These are phyloP conservation scores for Colletes latitarsis DNA, from an alignment of 1,140 invertebrate species.

Conservation along the genomic window DNA sequence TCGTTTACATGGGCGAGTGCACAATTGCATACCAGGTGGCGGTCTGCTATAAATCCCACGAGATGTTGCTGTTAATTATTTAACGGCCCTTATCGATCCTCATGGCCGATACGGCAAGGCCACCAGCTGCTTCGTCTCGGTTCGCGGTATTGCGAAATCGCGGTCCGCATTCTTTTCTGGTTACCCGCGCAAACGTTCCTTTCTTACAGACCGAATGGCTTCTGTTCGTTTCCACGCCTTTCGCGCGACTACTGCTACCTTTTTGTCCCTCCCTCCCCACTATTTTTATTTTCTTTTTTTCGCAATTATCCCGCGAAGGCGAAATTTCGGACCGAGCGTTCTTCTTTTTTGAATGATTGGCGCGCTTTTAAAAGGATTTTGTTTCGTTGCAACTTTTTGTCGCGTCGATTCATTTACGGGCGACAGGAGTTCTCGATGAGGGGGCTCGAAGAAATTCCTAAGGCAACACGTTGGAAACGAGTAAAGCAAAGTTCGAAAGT, in stretches of 20 bases:
- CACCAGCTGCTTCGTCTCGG: conserved; percentile 33
- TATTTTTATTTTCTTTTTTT: background rate
- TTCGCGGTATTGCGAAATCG: conserved; percentile 34
- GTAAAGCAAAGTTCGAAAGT: too few relatives aligned
- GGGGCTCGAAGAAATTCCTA: too few relatives aligned
- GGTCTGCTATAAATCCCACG: conserved; percentile 52
- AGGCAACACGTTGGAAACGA: too few relatives aligned
- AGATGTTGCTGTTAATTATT: conserved; percentile 67
- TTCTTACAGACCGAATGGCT: background rate
- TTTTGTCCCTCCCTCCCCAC: background rate
- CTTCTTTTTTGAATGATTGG: background rate
- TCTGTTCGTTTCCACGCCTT: background rate
- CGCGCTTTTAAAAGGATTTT: too few relatives aligned
- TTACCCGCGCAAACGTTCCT: conserved; percentile 27
- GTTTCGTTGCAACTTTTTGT: too few relatives aligned
- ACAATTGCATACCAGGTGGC: conserved; percentile 44
- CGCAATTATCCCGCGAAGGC: too few relatives aligned
- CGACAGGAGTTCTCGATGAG: too few relatives aligned
- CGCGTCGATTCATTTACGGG: too few relatives aligned
- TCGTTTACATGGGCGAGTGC: conserved; percentile 12
- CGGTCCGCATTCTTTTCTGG: conserved; percentile 43
- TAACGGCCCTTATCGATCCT: conserved; percentile 58
- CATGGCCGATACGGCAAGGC: conserved; percentile 55
- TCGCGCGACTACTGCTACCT: background rate
- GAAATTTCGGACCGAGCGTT: background rate